Evolutionary conservation across 2,113 vertebrate genomes (phyloP).

Genomic region (Myotis brandtii): DNA sequence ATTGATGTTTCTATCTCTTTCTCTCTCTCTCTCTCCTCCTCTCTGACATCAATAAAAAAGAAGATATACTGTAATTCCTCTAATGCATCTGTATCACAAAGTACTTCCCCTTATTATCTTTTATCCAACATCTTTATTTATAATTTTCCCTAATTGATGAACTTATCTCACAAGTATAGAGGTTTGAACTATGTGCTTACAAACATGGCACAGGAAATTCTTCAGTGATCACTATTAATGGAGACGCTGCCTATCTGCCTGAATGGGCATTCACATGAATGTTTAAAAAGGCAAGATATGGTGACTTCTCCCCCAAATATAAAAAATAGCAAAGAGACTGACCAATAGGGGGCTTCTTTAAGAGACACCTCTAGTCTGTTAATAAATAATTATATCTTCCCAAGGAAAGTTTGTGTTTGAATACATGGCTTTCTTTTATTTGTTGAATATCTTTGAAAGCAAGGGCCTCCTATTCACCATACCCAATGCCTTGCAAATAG

Average conservation of each 20-base stretch:
- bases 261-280: neutral
- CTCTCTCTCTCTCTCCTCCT: no score
- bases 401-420: neutral
- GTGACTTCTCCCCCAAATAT: neutral
- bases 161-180: neutral
- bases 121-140: neutral
- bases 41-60: no score
- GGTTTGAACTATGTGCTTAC: neutral
- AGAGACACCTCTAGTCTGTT: neutral
- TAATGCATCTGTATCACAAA: neutral
- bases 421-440: slow-evolving; percentile 45
- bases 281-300: neutral
- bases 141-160: neutral
- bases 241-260: neutral
- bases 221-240: neutral
- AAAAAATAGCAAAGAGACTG: neutral
- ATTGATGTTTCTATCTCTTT: no score
- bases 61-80: neutral
- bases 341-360: neutral
- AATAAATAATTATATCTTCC: neutral
- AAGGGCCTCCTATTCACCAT: neutral
- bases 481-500: neutral
- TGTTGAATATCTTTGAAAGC: neutral
- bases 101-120: neutral
- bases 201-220: neutral